Conservation (phyloP, 2,797 vertebrate genomes). For the Saxicola maurus region DNA sequence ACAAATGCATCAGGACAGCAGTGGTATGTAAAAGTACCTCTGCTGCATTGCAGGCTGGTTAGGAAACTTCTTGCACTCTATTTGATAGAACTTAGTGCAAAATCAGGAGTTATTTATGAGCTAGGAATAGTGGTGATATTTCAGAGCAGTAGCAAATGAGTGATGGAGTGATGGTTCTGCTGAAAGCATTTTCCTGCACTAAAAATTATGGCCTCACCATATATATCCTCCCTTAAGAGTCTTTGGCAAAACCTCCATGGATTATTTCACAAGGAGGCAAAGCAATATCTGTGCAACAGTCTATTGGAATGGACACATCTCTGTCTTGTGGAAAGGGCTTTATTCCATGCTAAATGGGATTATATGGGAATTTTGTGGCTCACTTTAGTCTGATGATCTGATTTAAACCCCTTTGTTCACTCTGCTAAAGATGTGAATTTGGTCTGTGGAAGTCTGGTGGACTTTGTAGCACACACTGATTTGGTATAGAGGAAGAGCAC, state of each 20-base stretch:
- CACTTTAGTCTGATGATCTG: background rate
- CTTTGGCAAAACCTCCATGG: background rate
- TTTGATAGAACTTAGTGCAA: background rate
- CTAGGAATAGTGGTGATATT: background rate
- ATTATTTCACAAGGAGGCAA: background rate
- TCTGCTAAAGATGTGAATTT: background rate
- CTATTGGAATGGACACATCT: rapidly evolving
- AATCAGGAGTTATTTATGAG: background rate
- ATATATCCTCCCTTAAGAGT: background rate
- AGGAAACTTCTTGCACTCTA: background rate
- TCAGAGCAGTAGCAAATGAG: constrained; percentile 9
- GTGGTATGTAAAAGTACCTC: background rate
- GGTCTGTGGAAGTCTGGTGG: background rate
- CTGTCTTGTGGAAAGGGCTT: background rate
- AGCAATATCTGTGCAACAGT: background rate
- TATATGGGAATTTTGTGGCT: background rate
- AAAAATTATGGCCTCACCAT: background rate
- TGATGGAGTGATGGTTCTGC: background rate
- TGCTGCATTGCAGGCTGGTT: background rate
- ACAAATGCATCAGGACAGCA: background rate
- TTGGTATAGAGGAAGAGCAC: background rate
- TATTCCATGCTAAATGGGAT: background rate
- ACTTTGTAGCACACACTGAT: background rate
- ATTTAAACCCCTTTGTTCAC: background rate
- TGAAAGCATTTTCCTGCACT: background rate